Evolutionary conservation across 1,140 invertebrate genomes (phyloP), one percentile per base, ranked within the genome.

Genomic region (Zaprionus tsacasi): DNA sequence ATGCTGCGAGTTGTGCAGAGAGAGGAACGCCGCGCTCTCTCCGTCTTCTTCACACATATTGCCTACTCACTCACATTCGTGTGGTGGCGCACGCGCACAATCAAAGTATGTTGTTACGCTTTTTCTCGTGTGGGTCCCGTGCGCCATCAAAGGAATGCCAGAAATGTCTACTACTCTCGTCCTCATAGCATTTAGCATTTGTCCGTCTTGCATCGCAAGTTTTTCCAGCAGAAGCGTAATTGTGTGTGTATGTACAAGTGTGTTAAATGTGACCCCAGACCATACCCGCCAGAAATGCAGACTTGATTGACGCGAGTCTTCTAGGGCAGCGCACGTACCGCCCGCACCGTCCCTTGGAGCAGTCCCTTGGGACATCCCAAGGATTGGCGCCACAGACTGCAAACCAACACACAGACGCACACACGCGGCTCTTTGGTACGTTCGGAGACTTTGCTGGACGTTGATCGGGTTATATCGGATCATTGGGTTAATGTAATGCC

Each of bases 71-170:
- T 87, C 80, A 80, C 82, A 78, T 87, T 64, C 73, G 55, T 72
- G 82, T 78, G 21, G 7, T 66, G 45, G 72, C 83, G 58, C 65
- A 15, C 52, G 48, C 71, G 58, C 54, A 63, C 60, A 60, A 57
- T 70, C 13, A 59, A 87, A 88, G 83, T 88, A 88, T 88, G 83
- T 67, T 61, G 75, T 76, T 74, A 69, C 80, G 80, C 80, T 81
- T 87, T 59, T 40, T 78, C 56, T 77, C 83, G 69, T 45, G 17
- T 43, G n/a, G 38, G n/a, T 48, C 56, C 30, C 66, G 38, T 38
- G 68, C 72, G 76, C 36, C 56, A 71, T 40, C 82, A 88, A 79
- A 75, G 27, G 21, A 52, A 88, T 52, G 80, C 82, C 33, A 38
- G 38, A 56, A 50, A 21, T 36, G 21, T 21, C 21, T 50, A 36